These are phyloP conservation scores for Chaetogeoica ovagalla DNA, from an alignment of 2,888 invertebrate species.

Conservation along the genomic window DNA sequence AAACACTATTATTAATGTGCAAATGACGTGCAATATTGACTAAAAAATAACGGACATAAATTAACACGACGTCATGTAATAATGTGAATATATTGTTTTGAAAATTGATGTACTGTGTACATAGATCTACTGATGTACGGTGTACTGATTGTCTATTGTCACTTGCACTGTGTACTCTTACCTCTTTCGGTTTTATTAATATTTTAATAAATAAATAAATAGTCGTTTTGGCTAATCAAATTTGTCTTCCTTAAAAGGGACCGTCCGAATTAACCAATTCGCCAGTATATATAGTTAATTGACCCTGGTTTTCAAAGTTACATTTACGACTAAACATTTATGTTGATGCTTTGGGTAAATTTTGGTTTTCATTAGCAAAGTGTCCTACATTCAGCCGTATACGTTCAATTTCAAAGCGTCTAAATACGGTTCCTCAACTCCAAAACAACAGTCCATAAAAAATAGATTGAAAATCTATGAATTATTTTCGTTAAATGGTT, in stretches of 20 bases:
- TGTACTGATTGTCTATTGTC: too few species aligned
- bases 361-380: constrained; percentile 19
- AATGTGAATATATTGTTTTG: too few species aligned
- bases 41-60: too few species aligned
- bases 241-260: neutral
- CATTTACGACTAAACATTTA: neutral
- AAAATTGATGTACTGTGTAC: too few species aligned
- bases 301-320: neutral
- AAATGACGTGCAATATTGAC: too few species aligned
- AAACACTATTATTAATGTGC: too few species aligned
- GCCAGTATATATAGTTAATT: neutral
- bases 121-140: too few species aligned
- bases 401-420: constrained; percentile 6
- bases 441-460: neutral
- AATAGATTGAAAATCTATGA: neutral
- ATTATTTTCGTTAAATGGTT: neutral
- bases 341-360: constrained; percentile 9
- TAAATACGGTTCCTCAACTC: neutral
- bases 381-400: neutral
- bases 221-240: neutral
- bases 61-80: too few species aligned
- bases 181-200: too few species aligned
- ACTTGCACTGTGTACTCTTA: too few species aligned
- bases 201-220: neutral
- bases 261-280: constrained; percentile 12